Evolutionary conservation across 2,113 vertebrate species (phyloP).

Genomic region (Dryoscopus gambensis): DNA sequence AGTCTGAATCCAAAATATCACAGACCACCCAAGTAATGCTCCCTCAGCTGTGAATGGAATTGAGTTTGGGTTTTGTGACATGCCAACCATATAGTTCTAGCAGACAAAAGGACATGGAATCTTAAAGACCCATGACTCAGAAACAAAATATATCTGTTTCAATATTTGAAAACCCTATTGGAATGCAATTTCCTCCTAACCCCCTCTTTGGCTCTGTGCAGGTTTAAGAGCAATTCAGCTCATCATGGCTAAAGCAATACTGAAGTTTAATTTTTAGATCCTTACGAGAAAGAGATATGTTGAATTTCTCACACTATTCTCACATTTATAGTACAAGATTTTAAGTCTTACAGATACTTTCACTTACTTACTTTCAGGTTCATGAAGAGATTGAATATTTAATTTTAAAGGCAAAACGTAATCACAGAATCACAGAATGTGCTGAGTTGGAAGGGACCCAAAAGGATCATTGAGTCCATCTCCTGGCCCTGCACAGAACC

Average conservation of each 20-base stretch:
- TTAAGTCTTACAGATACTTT: background rate
- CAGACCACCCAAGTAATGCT: accelerated
- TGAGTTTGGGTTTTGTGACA: background rate
- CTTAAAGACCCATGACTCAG: background rate
- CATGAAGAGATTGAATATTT: background rate
- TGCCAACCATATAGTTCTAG: accelerated
- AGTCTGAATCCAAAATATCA: background rate
- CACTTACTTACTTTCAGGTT: background rate
- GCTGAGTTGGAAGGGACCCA: background rate
- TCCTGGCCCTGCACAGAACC: background rate
- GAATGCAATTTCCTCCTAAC: background rate
- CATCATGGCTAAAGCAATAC: background rate
- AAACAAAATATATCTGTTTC: background rate
- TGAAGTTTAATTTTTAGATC: background rate
- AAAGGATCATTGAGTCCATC: background rate
- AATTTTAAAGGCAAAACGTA: background rate
- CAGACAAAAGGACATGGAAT: background rate
- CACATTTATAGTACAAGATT: background rate
- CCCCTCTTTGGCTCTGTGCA: background rate
- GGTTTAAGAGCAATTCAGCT: background rate
- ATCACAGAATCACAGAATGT: background rate
- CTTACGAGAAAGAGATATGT: background rate
- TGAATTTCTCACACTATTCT: background rate
- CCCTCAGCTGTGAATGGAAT: background rate
- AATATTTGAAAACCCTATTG: background rate